phyloP scores from a whole-genome alignment of 1,140 invertebrate species.

The Wasmannia auropunctata region DNA sequence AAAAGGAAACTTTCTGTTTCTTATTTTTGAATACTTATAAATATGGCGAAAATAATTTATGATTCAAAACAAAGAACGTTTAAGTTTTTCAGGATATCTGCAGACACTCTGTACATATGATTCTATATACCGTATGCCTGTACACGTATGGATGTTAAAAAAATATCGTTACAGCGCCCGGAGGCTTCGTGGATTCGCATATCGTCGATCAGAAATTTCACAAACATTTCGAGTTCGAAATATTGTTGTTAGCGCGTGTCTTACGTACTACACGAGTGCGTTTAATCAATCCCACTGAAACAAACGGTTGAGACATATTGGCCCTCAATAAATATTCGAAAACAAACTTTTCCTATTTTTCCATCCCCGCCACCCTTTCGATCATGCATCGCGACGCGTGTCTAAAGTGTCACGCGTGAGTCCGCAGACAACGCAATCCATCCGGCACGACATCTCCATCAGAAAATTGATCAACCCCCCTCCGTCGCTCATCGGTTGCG shows the following conservation, averaged over 20 bases:
- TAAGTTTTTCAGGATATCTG: neutral
- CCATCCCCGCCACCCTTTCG: neutral
- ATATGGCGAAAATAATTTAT: neutral
- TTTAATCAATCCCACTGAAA: conserved; percentile 17
- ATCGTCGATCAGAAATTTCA: conserved; percentile 39
- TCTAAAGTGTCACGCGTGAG: conserved; percentile 49
- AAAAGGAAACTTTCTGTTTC: neutral
- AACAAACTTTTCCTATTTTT: conserved; percentile 34
- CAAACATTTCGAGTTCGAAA: conserved; percentile 33
- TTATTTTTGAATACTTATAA: neutral
- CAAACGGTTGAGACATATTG: neutral
- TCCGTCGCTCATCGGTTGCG: neutral
- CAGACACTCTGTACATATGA: neutral
- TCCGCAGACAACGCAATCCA: conserved; percentile 42
- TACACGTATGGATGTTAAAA: conserved; percentile 25
- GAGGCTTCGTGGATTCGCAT: conserved; percentile 41
- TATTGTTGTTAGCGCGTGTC: neutral
- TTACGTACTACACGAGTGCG: neutral
- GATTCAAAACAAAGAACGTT: neutral
- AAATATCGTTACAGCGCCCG: conserved; percentile 17
- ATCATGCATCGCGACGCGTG: conserved; percentile 16
- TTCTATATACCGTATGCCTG: neutral
- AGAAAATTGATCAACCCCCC: conserved; percentile 67
- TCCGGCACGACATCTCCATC: conserved; percentile 63
- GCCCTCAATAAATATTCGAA: conserved; percentile 38